Evolutionary conservation across 2,888 invertebrate species (phyloP).

Genomic region (Achlya flavicornis): DNA sequence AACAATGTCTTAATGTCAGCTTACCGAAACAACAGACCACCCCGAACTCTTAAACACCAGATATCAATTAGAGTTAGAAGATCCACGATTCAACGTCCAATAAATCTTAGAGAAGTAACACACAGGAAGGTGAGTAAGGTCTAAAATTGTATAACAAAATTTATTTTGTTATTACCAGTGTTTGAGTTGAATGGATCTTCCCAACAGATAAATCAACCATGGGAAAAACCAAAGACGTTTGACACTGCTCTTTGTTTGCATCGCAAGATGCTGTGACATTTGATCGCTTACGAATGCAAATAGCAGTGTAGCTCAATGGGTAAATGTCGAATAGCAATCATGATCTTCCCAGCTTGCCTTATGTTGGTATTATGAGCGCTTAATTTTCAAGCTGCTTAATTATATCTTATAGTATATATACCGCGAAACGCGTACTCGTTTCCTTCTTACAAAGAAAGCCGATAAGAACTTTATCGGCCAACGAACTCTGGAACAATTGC

Average conservation of each 20-base stretch:
- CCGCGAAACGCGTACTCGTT: slow-evolving; percentile 57
- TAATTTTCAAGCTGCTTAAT: slow-evolving; percentile 54
- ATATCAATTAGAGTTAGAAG: slow-evolving; percentile 24
- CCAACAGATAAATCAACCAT: slow-evolving; percentile 60
- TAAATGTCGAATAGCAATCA: slow-evolving; percentile 18
- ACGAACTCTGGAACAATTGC: slow-evolving; percentile 64
- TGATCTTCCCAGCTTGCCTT: slow-evolving; percentile 1
- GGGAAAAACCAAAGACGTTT: slow-evolving; percentile 50
- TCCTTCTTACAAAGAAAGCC: slow-evolving; percentile 65
- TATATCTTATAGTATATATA: slow-evolving; percentile 63
- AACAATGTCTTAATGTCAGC: slow-evolving; percentile 23
- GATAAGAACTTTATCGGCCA: slow-evolving; percentile 76
- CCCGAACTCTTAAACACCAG: slow-evolving; percentile 22
- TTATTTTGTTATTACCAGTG: slow-evolving; percentile 26
- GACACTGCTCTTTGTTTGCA: slow-evolving; percentile 46
- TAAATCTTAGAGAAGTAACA: slow-evolving; percentile 15
- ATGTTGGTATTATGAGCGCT: slow-evolving; percentile 18
- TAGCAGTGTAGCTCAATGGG: slow-evolving; percentile 21
- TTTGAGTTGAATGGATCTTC: slow-evolving; percentile 53
- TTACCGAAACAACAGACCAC: slow-evolving; percentile 33
- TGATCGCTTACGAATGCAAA: slow-evolving; percentile 48
- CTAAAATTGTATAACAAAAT: slow-evolving; percentile 22
- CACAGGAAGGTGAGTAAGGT: slow-evolving; percentile 1
- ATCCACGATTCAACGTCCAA: slow-evolving; percentile 14
- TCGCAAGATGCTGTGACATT: slow-evolving; percentile 48